Percentiles rank a stretch among this genome's conserved stretches.
Evolutionary conservation across 2,797 vertebrate species (phyloP).

Genomic region (Graptemys geographica): DNA sequence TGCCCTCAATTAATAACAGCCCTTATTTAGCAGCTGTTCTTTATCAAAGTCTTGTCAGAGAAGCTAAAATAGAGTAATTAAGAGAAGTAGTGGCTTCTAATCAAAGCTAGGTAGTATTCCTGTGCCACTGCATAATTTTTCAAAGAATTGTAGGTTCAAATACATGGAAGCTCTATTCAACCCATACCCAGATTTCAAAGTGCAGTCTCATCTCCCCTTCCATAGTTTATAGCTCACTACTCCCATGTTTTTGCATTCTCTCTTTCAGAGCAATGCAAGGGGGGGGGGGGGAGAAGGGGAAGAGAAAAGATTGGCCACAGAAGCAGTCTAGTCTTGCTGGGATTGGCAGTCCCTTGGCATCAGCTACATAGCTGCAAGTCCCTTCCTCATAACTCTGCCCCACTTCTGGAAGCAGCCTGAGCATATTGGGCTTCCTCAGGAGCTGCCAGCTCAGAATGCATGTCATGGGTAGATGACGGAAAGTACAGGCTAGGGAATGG

Average conservation of each 20-base stretch:
- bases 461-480: neutral
- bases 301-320: too few species aligned
- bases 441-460: neutral
- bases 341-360: neutral
- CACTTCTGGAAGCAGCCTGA: neutral
- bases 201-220: neutral
- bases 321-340: neutral
- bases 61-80: neutral
- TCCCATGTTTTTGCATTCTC: neutral
- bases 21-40: neutral
- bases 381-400: neutral
- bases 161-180: neutral
- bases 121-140: neutral
- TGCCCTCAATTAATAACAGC: neutral
- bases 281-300: too few species aligned
- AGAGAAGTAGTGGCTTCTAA: neutral
- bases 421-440: neutral
- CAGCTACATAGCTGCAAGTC: neutral
- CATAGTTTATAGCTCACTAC: neutral
- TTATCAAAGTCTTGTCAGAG: neutral
- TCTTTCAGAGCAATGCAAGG: neutral
- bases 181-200: neutral
- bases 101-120: neutral
- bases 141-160: neutral
- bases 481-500: neutral